Conservation (phyloP, 2,113 vertebrate species). For the Prionailurus viverrinus region DNA sequence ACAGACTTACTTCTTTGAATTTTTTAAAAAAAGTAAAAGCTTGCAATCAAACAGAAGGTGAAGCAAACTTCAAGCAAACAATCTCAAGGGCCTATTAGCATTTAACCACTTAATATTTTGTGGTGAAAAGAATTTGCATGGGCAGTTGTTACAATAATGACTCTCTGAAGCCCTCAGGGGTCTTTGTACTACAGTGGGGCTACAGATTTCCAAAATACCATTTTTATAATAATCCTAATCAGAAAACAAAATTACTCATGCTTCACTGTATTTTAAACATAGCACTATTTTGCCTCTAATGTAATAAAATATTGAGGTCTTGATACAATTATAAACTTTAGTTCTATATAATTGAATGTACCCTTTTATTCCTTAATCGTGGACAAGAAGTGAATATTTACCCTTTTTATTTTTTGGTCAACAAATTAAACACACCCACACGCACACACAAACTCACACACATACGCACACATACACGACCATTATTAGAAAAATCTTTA, state of each 20-base stretch:
- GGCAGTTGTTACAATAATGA: not conserved
- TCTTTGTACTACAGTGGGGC: not conserved
- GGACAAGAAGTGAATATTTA: not conserved
- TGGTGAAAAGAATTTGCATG: not conserved
- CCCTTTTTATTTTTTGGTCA: not conserved
- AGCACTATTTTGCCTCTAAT: not conserved
- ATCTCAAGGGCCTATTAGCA: not conserved
- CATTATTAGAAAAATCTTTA: conserved; percentile 37
- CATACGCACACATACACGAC: not conserved
- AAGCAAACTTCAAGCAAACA: not conserved
- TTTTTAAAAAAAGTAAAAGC: not conserved
- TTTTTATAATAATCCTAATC: not conserved
- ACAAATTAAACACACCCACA: not conserved
- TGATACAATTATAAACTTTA: not conserved
- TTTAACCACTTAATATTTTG: not conserved
- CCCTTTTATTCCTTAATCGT: not conserved
- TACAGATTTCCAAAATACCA: not conserved
- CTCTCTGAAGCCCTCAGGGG: not conserved
- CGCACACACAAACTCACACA: not conserved
- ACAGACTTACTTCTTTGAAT: not conserved
- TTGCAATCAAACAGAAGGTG: conserved; percentile 19
- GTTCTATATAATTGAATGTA: not conserved
- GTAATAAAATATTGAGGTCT: not conserved
- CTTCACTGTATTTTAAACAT: conserved; percentile 3
- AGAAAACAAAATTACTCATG: not conserved